Percentiles rank a stretch among this genome's conserved stretches.
Evolutionary conservation across 92 coral and sea anemone species (phyloP).

Genomic region (Scolanthus callimorphus): DNA sequence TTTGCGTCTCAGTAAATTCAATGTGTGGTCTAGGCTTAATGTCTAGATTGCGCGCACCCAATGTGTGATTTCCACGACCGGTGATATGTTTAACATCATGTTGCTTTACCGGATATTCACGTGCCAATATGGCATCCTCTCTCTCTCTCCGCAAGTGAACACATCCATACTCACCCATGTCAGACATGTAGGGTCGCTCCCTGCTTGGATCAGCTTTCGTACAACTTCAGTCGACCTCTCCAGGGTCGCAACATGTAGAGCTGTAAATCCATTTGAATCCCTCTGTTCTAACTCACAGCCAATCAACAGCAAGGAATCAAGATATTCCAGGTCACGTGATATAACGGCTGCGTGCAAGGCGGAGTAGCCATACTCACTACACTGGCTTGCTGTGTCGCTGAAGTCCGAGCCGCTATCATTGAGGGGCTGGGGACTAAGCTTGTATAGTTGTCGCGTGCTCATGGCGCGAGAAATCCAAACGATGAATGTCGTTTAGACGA

Average conservation of each 20-base stretch:
- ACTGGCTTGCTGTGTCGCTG: slow-evolving; percentile 27
- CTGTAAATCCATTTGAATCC: slow-evolving; percentile 78
- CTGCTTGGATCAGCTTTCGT: slow-evolving; percentile 44
- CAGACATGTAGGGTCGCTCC: slow-evolving; percentile 48
- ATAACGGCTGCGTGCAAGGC: slow-evolving; percentile 71
- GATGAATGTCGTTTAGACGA: too few species aligned
- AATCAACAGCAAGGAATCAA: slow-evolving; percentile 26
- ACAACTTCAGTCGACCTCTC: slow-evolving; percentile 47
- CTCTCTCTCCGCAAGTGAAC: too few species aligned
- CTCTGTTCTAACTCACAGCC: slow-evolving; percentile 54
- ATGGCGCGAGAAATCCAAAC: too few species aligned
- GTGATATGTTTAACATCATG: too few species aligned
- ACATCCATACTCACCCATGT: slow-evolving; percentile 53
- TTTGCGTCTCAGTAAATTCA: too few species aligned
- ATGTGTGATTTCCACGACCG: too few species aligned
- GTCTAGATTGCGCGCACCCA: too few species aligned
- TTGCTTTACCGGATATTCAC: too few species aligned
- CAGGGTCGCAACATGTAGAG: slow-evolving; percentile 74
- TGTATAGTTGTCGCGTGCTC: too few species aligned
- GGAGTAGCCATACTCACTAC: slow-evolving; percentile 66
- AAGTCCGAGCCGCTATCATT: slow-evolving; percentile 22
- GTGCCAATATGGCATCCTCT: too few species aligned
- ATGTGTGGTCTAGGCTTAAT: too few species aligned
- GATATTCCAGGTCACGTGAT: slow-evolving; percentile 46
- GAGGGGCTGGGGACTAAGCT: slow-evolving; percentile 14